phyloP scores from a whole-genome alignment of 2,888 invertebrate genomes.

The Coremacera marginata region DNA sequence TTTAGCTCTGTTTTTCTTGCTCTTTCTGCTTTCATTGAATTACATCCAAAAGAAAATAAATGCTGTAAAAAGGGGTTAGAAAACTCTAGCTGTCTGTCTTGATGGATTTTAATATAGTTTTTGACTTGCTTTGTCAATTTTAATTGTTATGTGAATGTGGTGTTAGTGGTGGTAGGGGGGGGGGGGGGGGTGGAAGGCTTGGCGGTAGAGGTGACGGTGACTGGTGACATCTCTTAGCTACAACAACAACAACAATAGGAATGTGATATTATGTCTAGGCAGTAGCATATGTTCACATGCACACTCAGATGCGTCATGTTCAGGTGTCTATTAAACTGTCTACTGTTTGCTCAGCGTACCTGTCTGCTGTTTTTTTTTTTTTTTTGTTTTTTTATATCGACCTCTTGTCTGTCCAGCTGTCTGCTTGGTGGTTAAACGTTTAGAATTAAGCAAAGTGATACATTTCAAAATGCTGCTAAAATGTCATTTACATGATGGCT shows the following conservation, averaged over 20 bases:
- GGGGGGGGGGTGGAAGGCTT: neutral
- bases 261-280: no score
- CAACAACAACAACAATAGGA: no score
- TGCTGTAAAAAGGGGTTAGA: slow-evolving; percentile 19
- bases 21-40: slow-evolving; percentile 13
- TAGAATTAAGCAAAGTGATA: slow-evolving; percentile 15
- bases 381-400: neutral
- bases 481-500: slow-evolving; percentile 7
- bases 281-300: neutral
- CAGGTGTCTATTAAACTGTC: neutral
- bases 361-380: neutral
- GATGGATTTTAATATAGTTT: slow-evolving; percentile 28
- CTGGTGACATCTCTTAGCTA: no score
- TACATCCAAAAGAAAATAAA: slow-evolving; percentile 18
- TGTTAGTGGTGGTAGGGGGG: no score
- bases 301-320: neutral
- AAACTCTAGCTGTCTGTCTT: slow-evolving; percentile 29
- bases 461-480: slow-evolving; percentile 14
- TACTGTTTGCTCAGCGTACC: neutral
- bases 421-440: slow-evolving; percentile 4
- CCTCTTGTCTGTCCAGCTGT: neutral
- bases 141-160: slow-evolving; percentile 7
- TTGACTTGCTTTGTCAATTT: slow-evolving; percentile 18
- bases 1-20: slow-evolving; percentile 5
- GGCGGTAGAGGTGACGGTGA: neutral